A percentile compares a stretch with the other conserved stretches of the same genome.
Conservation (phyloP, 2,113 vertebrate genomes). For the Struthio camelus region DNA sequence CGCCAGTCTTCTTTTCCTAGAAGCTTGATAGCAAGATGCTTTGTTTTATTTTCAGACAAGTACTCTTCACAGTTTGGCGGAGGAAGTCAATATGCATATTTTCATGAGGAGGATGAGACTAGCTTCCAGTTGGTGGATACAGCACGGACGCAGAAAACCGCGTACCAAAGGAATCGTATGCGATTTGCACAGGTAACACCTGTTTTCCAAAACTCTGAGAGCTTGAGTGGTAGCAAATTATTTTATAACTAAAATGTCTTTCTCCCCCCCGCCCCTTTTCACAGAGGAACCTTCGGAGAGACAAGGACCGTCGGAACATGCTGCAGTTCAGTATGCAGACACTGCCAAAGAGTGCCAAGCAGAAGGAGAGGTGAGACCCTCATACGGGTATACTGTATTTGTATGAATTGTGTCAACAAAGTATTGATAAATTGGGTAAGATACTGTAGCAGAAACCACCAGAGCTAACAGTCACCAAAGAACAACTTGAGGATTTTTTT, state of each 20-base stretch:
- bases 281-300: conserved; percentile 95
- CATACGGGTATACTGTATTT: rapidly evolving
- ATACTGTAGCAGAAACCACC: background rate
- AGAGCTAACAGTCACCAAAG: background rate
- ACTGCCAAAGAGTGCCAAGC: conserved; percentile 96
- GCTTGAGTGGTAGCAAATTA: rapidly evolving
- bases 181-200: conserved; percentile 90
- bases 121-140: conserved; percentile 99
- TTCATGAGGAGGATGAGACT: conserved; percentile 96
- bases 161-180: conserved; percentile 98
- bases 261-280: background rate
- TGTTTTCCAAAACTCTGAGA: no score
- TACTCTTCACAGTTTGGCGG: conserved; percentile 98
- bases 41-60: conserved; percentile 81
- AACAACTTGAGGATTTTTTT: background rate
- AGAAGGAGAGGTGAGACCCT: conserved; percentile 91
- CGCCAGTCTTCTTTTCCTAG: background rate
- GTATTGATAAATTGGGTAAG: background rate
- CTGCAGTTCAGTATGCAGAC: conserved; percentile 98
- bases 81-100: conserved; percentile 96
- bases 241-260: background rate
- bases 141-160: conserved; percentile 93
- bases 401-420: background rate
- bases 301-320: conserved; percentile 96
- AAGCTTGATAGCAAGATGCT: background rate